Evolutionary conservation across 2,888 invertebrate species (phyloP).

Genomic region (Fragum whitleyi): DNA sequence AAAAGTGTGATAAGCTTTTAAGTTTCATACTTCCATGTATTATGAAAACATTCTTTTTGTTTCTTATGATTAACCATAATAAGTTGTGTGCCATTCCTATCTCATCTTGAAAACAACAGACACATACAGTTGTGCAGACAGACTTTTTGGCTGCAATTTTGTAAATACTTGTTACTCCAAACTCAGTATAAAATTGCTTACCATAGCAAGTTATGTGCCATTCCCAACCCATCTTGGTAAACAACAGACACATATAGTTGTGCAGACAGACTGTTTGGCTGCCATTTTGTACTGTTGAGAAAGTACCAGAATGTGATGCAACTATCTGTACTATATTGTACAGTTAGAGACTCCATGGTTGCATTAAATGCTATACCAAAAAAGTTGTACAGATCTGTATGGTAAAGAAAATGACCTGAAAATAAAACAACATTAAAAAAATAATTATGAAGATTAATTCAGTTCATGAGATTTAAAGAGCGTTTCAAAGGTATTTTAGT

Average conservation of each 20-base stretch:
- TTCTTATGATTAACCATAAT: too few species aligned
- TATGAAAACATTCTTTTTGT: too few species aligned
- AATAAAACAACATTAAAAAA: background rate
- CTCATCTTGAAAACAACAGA: constrained; percentile 30
- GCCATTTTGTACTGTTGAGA: constrained; percentile 37
- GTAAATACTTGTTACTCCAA: too few species aligned
- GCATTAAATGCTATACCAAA: background rate
- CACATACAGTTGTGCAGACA: constrained; percentile 46
- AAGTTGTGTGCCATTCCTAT: constrained; percentile 17
- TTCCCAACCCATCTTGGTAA: constrained; percentile 26
- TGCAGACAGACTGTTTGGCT: constrained; percentile 39
- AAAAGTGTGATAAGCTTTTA: too few species aligned
- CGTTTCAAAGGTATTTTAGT: too few species aligned
- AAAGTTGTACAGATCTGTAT: background rate
- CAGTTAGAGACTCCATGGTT: background rate
- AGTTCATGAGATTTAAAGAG: background rate
- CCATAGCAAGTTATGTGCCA: constrained; percentile 31
- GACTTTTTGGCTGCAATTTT: constrained; percentile 24
- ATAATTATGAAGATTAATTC: background rate
- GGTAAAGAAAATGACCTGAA: constrained; percentile 12
- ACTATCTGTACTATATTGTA: constrained; percentile 19
- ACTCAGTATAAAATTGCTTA: background rate
- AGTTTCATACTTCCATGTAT: too few species aligned
- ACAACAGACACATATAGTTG: constrained; percentile 41
- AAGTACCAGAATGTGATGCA: constrained; percentile 52